Evolutionary conservation across 2,888 invertebrate species (phyloP), one percentile per base, ranked within the genome.

Genomic region (Lasioglossum leucozonium): DNA sequence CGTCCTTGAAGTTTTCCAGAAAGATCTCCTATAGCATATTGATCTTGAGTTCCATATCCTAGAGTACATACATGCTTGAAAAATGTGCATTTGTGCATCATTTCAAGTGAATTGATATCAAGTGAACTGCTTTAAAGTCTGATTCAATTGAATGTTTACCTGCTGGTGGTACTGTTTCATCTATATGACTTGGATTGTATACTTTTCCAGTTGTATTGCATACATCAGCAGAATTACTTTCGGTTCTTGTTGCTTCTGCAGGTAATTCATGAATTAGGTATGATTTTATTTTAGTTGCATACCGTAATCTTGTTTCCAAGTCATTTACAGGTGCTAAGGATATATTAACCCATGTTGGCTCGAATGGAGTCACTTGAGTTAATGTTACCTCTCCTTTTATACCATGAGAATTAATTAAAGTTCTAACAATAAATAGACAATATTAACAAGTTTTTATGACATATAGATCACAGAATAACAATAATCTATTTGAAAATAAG

Each of bases 1-100:
- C 97, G 96, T 22, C 96, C 96, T 89, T 97, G 97, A 87, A 97
- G 96, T 95, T 99, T 99, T 34, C 98, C 98, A 78, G 98, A 97
- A 18, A 99, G 95, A 93, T 99, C 99, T 0, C 99, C 99, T 4
- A 98, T 95, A 1, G 98, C 97, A 93, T 99, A 99, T 94, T 98
- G 98, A 94, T 99, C 98, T 94, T 98, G 98, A 0, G 98, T 98
- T 55, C 98, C 98, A 91, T 96, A 96, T 34, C 97, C 97, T 97
- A 92, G 93, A 51, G 44, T 6, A 58, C 11, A 67, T 6, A 40
- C 10, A 71, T 13, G 13, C 42, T 77, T 73, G 13, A 58, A 83
- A n/a, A 8, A 37, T 69, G 8, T n/a, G 26, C 11, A 6, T 69
- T 78, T 30, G 51, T 42, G n/a, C n/a, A n/a, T n/a, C n/a, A n/a